A percentile compares a stretch with the other conserved stretches of the same genome.
Conservation (phyloP, 2,113 vertebrate genomes). For the Columba janthina region DNA sequence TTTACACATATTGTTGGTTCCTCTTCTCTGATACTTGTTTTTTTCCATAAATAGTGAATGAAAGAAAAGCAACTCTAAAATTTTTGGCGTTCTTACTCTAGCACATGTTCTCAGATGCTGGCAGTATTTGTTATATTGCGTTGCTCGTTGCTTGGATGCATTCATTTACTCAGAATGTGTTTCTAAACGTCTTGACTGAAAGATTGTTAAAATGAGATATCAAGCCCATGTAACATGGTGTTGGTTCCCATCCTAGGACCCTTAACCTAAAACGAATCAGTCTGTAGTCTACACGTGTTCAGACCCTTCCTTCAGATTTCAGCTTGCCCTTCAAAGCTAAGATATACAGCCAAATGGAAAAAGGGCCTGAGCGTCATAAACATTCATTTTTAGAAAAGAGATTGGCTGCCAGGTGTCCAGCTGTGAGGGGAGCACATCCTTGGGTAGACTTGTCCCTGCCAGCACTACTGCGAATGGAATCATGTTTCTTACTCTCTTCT, state of each 20-base stretch:
- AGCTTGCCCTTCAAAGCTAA: background rate
- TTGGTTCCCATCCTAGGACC: background rate
- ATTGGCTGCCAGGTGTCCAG: background rate
- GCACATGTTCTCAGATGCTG: background rate
- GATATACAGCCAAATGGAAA: background rate
- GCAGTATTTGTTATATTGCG: background rate
- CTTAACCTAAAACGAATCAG: background rate
- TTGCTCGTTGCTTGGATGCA: background rate
- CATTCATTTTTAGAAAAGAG: background rate
- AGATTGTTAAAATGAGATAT: background rate
- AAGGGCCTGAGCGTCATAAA: background rate
- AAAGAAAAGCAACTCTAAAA: background rate
- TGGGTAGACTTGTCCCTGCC: background rate
- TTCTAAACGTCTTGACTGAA: background rate
- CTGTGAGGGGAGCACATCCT: background rate
- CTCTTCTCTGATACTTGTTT: background rate
- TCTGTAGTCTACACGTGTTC: rapidly evolving
- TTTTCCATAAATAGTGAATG: background rate
- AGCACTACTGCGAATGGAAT: background rate
- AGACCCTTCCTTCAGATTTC: background rate
- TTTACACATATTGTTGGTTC: background rate
- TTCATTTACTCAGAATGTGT: background rate
- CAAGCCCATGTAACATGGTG: background rate
- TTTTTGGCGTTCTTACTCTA: background rate
- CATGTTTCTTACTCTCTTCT: background rate